These are phyloP conservation scores for Lampris megalopsis DNA, from an alignment of 2,113 vertebrate genomes.

Conservation along the genomic window DNA sequence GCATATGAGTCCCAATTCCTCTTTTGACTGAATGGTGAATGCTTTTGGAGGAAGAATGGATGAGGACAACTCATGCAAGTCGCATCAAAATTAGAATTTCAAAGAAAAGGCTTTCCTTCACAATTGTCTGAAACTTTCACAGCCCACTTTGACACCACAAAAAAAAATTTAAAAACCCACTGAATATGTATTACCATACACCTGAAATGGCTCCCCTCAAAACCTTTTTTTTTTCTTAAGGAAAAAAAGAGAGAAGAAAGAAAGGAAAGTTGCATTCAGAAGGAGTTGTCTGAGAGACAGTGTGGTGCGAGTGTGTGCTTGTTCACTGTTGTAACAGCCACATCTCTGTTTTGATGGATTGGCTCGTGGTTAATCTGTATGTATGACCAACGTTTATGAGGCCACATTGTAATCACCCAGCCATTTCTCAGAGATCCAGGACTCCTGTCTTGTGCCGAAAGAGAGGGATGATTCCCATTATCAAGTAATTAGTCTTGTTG, in stretches of 20 bases:
- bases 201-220: constrained; percentile 15
- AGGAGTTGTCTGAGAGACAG: constrained; percentile 47
- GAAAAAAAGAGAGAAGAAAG: not conserved
- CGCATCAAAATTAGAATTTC: constrained; percentile 49
- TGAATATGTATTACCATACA: constrained; percentile 63
- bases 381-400: constrained; percentile 52
- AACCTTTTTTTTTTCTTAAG: not conserved
- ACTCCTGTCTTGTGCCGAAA: constrained; percentile 66
- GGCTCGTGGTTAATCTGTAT: constrained; percentile 70
- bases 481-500: constrained; percentile 80
- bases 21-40: constrained; percentile 9
- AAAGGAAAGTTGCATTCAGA: constrained; percentile 52
- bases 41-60: not conserved
- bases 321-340: constrained; percentile 35
- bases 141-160: constrained; percentile 17
- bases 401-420: constrained; percentile 66
- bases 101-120: constrained; percentile 36
- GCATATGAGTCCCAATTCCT: not conserved
- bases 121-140: constrained; percentile 25
- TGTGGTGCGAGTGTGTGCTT: constrained; percentile 34
- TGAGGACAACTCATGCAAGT: constrained; percentile 6
- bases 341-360: constrained; percentile 54
- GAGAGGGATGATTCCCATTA: constrained; percentile 76
- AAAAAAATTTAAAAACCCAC: constrained; percentile 28
- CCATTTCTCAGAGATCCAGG: constrained; percentile 50